These are phyloP conservation scores for Cydia splendana DNA, from an alignment of 1,140 invertebrate genomes.

Conservation along the genomic window DNA sequence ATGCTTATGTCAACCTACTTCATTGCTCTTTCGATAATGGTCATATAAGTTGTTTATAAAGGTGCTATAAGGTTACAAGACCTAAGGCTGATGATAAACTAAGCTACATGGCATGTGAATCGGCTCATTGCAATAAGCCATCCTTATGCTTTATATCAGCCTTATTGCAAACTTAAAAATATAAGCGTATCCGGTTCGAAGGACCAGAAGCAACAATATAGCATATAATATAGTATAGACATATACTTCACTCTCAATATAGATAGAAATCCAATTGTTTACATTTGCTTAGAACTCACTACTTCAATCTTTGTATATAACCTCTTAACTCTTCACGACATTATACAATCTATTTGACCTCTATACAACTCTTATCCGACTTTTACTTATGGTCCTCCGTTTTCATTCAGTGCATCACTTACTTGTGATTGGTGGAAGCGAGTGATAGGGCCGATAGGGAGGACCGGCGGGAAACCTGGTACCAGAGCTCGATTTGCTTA, in stretches of 20 bases:
- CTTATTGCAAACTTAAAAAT: conserved; percentile 58
- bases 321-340: not conserved
- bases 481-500: conserved; percentile 92
- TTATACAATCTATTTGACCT: not conserved
- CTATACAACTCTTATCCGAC: conserved; percentile 8
- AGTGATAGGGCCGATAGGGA: conserved; percentile 93
- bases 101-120: conserved; percentile 39
- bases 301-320: not conserved
- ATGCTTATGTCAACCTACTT: not conserved
- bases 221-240: not conserved
- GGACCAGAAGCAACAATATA: conserved; percentile 42
- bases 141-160: conserved; percentile 66
- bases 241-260: not conserved
- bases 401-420: conserved; percentile 70
- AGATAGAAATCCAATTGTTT: not conserved
- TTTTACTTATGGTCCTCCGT: conserved; percentile 32
- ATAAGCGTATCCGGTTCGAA: conserved; percentile 51
- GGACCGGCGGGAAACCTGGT: conserved; percentile 92
- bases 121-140: conserved; percentile 66
- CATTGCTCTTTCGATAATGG: not conserved
- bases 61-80: conserved; percentile 14
- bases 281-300: not conserved
- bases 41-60: conserved; percentile 12
- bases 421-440: conserved; percentile 91
- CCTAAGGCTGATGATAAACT: conserved; percentile 51